A percentile compares a stretch with the other conserved stretches of the same genome.
These are phyloP conservation scores for Anthophora plumipes DNA, from an alignment of 2,888 invertebrate species.

Conservation along the genomic window DNA sequence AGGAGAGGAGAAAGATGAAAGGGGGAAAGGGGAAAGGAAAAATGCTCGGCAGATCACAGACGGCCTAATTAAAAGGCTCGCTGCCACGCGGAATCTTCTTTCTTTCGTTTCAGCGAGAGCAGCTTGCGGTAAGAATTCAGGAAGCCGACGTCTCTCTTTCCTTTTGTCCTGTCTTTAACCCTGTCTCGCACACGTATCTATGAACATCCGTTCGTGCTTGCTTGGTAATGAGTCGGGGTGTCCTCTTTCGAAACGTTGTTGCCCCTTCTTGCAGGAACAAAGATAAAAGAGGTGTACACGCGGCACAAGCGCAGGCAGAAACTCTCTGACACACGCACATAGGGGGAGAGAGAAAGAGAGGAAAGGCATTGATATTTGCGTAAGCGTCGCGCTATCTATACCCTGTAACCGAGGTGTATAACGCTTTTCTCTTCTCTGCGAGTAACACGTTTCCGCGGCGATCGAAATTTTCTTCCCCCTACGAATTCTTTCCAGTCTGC, in stretches of 20 bases:
- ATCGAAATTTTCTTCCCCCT: not conserved
- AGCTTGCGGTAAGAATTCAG: conserved; percentile 60
- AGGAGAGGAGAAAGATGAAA: not conserved
- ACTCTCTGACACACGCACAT: not conserved
- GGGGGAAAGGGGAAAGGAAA: conserved; percentile 38
- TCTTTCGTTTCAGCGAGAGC: conserved; percentile 47
- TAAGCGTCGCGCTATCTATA: not conserved
- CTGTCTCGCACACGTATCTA: conserved; percentile 47
- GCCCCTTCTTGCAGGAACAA: not conserved
- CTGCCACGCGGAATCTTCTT: conserved; percentile 56
- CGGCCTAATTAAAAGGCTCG: conserved; percentile 73
- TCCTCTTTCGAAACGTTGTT: conserved; percentile 47
- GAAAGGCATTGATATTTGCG: conserved; percentile 29
- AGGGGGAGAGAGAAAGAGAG: not conserved
- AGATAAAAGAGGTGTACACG: conserved; percentile 7
- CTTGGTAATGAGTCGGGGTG: conserved; percentile 54
- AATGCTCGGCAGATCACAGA: conserved; percentile 72
- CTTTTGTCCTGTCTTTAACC: conserved; percentile 55
- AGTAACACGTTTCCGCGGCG: not conserved
- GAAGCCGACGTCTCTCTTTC: conserved; percentile 52
- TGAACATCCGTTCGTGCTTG: conserved; percentile 45
- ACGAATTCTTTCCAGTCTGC: not conserved
- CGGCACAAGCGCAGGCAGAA: too few relatives aligned
- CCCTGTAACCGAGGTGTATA: not conserved
- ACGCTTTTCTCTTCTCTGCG: not conserved